Evolutionary conservation across 2,888 invertebrate genomes (phyloP).

Genomic region (Apodemia mormo): DNA sequence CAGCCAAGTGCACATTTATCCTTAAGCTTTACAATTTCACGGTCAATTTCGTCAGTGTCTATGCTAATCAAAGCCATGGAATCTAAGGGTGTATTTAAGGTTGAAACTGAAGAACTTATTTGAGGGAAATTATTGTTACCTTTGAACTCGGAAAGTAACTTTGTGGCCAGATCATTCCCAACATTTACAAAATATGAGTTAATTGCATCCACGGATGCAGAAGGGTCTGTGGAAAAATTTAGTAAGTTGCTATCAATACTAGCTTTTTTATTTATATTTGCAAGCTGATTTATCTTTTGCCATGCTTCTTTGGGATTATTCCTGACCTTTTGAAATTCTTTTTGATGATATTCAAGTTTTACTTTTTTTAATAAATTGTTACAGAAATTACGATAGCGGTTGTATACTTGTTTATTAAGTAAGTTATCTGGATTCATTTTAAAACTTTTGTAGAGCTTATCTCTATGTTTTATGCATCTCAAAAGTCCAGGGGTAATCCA

Average conservation of each 20-base stretch:
- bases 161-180: too few species aligned
- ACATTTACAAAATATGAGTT: too few species aligned
- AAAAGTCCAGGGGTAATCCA: not conserved
- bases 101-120: not conserved
- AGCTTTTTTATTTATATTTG: not conserved
- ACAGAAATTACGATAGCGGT: not conserved
- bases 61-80: too few species aligned
- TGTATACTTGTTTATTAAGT: not conserved
- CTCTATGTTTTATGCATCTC: not conserved
- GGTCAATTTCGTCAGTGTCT: not conserved
- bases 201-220: not conserved
- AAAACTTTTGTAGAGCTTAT: not conserved
- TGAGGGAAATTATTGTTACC: not conserved
- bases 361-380: not conserved
- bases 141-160: too few species aligned
- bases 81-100: too few species aligned
- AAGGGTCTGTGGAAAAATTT: not conserved
- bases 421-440: constrained; percentile 2
- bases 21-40: not conserved
- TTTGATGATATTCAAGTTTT: not conserved
- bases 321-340: not conserved
- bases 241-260: not conserved
- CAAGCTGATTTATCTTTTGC: not conserved
- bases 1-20: not conserved
- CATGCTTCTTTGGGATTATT: not conserved